Conservation (phyloP, 2,888 invertebrate species). For the Philaethria dido region DNA sequence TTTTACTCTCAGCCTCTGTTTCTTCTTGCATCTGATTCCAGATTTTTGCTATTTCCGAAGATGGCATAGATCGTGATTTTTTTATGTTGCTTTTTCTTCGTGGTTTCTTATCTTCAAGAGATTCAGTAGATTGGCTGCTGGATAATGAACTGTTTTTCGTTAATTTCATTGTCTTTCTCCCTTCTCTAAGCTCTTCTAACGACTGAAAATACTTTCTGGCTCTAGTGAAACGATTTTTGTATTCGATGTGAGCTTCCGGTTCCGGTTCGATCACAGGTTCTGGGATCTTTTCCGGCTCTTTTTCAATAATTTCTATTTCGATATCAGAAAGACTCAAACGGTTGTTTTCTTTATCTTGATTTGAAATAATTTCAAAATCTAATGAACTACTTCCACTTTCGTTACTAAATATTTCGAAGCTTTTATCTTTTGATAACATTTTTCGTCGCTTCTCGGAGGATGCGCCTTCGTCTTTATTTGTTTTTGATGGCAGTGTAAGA, state of each 20-base stretch:
- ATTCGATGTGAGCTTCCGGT: conserved; percentile 60
- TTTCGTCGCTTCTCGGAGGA: conserved; percentile 13
- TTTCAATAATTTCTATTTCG: conserved; percentile 75
- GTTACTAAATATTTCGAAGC: conserved; percentile 47
- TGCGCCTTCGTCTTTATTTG: conserved; percentile 3
- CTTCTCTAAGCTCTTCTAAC: conserved; percentile 69
- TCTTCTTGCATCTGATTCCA: conserved; percentile 68
- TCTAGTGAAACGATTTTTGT: conserved; percentile 75
- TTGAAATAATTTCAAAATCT: conserved; percentile 52
- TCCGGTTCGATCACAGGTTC: conserved; percentile 56
- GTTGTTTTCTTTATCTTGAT: conserved; percentile 59
- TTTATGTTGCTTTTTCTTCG: conserved; percentile 54
- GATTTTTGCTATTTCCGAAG: conserved; percentile 73
- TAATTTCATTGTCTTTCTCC: conserved; percentile 61
- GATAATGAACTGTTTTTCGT: conserved; percentile 73
- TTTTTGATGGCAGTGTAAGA: conserved; percentile 13
- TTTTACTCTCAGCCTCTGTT: conserved; percentile 52
- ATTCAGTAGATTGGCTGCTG: conserved; percentile 66
- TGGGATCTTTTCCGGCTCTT: conserved; percentile 54
- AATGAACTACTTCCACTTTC: conserved; percentile 53
- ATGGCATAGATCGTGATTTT: conserved; percentile 74
- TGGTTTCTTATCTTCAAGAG: conserved; percentile 59
- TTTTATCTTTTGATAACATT: conserved; percentile 45
- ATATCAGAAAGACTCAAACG: conserved; percentile 73
- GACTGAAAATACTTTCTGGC: conserved; percentile 80